Evolutionary conservation across 2,888 invertebrate species (phyloP), one percentile per base, ranked within the genome.

Genomic region (Amorpha juglandis): DNA sequence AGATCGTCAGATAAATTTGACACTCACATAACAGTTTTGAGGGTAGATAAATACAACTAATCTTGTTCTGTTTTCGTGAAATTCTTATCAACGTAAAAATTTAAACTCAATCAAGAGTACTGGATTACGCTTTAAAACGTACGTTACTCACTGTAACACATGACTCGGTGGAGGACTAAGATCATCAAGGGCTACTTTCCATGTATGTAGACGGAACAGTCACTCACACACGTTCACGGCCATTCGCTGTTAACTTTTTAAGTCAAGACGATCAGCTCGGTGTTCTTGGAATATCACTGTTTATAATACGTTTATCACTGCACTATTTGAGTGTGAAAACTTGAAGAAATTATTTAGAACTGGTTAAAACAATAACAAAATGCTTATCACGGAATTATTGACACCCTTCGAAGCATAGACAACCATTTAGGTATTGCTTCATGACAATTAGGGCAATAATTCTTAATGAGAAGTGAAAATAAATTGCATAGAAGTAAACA

Each of bases 151-250:
- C 91, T 84, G 77, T 12, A 76, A 71, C 89, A 90, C 85, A 86
- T 85, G 79, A 74, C 83, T 82, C 85, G 81, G 82, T 76, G 77
- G 69, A 82, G 76, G 83, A 83, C 84, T 86, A 83, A 84, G 82
- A 87, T 85, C 86, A 83, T 83, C 82, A 85, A 90, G 85, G 87
- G 85, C 85, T 84, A 90, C 88, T 89, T 88, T 91, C 88, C 91
- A 90, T 87, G 83, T 84, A 87, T 81, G 83, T 83, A 86, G 87
- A 86, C 81, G 81, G 82, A 89, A 90, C 88, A 91, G 91, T 90
- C 92, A 92, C 89, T 90, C 88, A 91, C 91, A 91, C 91, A 88
- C 87, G 90, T 84, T 83, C 87, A 81, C 83, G 84, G 74, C 82
- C n/a, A n/a, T n/a, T n/a, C n/a, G n/a, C n/a, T n/a, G n/a, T n/a